These are phyloP conservation scores for Teinopalpus imperialis DNA, from an alignment of 2,888 invertebrate genomes.

Conservation along the genomic window DNA sequence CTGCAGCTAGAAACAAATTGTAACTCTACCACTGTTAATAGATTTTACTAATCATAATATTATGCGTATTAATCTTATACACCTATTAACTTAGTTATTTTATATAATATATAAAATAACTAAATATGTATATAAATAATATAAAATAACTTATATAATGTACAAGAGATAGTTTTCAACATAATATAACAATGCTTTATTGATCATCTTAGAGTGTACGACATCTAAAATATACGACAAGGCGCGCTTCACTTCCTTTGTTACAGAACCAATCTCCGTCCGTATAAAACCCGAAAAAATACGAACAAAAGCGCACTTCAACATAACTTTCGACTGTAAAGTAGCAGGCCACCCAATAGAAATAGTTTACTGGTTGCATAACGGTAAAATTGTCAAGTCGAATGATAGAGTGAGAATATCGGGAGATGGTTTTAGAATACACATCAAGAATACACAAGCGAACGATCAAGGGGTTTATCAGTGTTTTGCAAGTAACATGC, in stretches of 20 bases:
- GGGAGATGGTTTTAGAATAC: constrained; percentile 72
- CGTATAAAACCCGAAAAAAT: constrained; percentile 89
- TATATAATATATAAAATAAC: no score
- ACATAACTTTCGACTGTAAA: constrained; percentile 93
- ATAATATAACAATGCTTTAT: no score
- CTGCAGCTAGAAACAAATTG: no score
- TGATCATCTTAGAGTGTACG: no score
- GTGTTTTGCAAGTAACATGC: constrained; percentile 92
- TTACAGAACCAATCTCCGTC: constrained; percentile 88
- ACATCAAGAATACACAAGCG: constrained; percentile 86
- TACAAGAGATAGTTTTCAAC: no score
- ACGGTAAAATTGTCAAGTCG: constrained; percentile 84
- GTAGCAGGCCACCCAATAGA: constrained; percentile 93
- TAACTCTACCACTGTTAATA: no score
- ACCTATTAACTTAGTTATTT: no score
- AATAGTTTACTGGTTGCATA: constrained; percentile 90
- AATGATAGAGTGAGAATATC: constrained; percentile 82
- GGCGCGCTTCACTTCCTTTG: constrained; percentile 34
- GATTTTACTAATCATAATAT: no score
- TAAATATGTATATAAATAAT: no score
- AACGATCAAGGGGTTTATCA: constrained; percentile 96
- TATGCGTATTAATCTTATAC: no score
- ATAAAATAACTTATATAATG: no score
- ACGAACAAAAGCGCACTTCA: constrained; percentile 92
- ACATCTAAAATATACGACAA: no score